phyloP scores from a whole-genome alignment of 2,113 vertebrate genomes.

The Athene noctua region DNA sequence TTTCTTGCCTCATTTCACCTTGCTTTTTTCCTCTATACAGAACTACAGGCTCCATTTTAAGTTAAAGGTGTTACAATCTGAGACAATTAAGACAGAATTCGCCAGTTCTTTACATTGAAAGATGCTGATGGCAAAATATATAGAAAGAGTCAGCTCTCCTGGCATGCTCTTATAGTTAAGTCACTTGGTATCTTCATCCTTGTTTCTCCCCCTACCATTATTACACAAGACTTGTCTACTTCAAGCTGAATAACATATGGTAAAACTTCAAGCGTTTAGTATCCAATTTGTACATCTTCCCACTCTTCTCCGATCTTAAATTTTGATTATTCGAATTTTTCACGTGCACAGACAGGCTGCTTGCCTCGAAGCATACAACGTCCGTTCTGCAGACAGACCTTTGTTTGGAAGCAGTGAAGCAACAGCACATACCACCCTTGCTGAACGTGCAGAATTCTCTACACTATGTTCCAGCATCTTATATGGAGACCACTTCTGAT shows the following conservation, averaged over 20 bases:
- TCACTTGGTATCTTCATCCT: not conserved
- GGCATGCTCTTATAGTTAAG: not conserved
- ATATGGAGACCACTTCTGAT: not conserved
- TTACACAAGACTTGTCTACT: not conserved
- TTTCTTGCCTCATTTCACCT: not conserved
- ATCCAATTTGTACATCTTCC: not conserved
- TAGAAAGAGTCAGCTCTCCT: not conserved
- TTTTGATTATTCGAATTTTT: not conserved
- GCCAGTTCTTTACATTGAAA: not conserved
- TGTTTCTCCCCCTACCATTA: not conserved
- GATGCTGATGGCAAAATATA: not conserved
- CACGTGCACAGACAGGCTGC: not conserved
- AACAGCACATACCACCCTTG: not conserved
- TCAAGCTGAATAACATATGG: not conserved
- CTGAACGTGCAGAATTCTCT: not conserved
- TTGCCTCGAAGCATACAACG: not conserved
- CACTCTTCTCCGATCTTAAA: not conserved
- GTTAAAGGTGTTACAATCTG: not conserved
- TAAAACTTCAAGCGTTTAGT: not conserved
- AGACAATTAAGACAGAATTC: not conserved
- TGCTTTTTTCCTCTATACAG: not conserved
- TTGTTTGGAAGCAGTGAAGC: not conserved
- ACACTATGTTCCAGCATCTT: rapidly evolving
- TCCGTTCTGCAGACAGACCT: not conserved
- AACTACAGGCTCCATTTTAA: not conserved